Evolutionary conservation across 1,140 invertebrate genomes (phyloP).

Genomic region (Bombus sylvicola): DNA sequence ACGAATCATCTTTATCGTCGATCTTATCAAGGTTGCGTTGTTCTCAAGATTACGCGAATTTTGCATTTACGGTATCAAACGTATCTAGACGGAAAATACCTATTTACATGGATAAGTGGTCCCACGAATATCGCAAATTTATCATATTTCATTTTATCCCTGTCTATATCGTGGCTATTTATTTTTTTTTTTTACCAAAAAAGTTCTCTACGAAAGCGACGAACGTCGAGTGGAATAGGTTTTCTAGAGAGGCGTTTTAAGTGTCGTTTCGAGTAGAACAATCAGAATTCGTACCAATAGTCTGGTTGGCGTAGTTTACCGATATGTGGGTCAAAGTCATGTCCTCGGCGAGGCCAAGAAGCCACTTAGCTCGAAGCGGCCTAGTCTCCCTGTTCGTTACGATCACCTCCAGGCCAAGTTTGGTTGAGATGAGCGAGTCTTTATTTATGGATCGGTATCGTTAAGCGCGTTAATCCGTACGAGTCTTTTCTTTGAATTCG

Average conservation of each 20-base stretch:
- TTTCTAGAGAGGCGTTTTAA: neutral
- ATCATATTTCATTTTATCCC: neutral
- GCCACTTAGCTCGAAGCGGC: constrained; percentile 72
- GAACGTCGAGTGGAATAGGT: neutral
- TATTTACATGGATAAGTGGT: too few species aligned
- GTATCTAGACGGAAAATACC: too few species aligned
- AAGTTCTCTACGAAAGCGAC: too few species aligned
- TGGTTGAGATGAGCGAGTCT: constrained; percentile 76
- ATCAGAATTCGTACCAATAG: constrained; percentile 44
- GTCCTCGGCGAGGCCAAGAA: constrained; percentile 80
- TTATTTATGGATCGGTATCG: constrained; percentile 75
- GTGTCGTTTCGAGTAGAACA: constrained; percentile 28
- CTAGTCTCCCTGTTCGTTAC: constrained; percentile 69
- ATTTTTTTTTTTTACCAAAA: neutral
- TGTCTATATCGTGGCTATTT: too few species aligned
- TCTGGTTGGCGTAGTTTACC: constrained; percentile 63
- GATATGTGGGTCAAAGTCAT: constrained; percentile 82
- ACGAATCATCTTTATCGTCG: constrained; percentile 72
- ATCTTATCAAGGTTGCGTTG: constrained; percentile 60
- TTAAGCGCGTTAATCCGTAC: neutral
- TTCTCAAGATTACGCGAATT: neutral
- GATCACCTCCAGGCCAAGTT: constrained; percentile 73
- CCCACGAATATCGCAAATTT: neutral
- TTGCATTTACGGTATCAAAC: neutral
- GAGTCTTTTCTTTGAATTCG: neutral